A percentile compares a stretch with the other conserved stretches of the same genome.
phyloP scores from a whole-genome alignment of 2,888 invertebrate species.

The Amphipoea lucens region DNA sequence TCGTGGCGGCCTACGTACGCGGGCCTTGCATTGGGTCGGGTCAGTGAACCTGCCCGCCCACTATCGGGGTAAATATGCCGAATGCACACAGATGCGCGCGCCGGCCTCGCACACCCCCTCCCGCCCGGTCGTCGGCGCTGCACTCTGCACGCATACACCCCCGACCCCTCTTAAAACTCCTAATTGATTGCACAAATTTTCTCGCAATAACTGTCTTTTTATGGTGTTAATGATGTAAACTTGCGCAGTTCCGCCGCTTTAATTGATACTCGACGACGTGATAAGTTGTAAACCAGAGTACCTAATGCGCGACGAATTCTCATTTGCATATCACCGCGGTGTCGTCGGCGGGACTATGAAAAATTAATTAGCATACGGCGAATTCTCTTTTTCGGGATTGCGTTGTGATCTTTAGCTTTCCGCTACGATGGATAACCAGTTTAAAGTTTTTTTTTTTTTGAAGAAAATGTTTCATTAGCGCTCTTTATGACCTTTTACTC shows the following conservation, averaged over 20 bases:
- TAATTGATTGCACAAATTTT: slow-evolving; percentile 90
- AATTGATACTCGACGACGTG: slow-evolving; percentile 84
- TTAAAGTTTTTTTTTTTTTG: background rate
- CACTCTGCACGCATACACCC: slow-evolving; percentile 86
- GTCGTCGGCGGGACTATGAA: slow-evolving; percentile 79
- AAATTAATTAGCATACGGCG: slow-evolving; percentile 82
- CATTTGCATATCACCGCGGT: slow-evolving; percentile 78
- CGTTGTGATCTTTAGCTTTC: slow-evolving; percentile 55
- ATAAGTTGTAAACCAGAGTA: slow-evolving; percentile 78
- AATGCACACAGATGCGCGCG: slow-evolving; percentile 90
- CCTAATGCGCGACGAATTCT: slow-evolving; percentile 74
- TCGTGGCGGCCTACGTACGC: slow-evolving; percentile 87
- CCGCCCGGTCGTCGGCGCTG: slow-evolving; percentile 80
- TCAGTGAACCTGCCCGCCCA: slow-evolving; percentile 89
- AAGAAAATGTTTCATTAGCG: slow-evolving; percentile 29
- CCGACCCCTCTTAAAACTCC: slow-evolving; percentile 88
- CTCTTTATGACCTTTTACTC: slow-evolving; percentile 30
- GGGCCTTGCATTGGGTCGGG: slow-evolving; percentile 90
- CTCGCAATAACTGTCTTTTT: slow-evolving; percentile 90
- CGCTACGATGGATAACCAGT: slow-evolving; percentile 29
- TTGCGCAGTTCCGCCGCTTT: slow-evolving; percentile 86
- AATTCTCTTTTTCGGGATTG: slow-evolving; percentile 75
- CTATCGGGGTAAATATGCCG: slow-evolving; percentile 90
- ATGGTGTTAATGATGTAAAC: slow-evolving; percentile 89
- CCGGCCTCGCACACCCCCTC: slow-evolving; percentile 79